These are phyloP conservation scores for Sturmia bella DNA, from an alignment of 2,888 invertebrate genomes.

Conservation along the genomic window DNA sequence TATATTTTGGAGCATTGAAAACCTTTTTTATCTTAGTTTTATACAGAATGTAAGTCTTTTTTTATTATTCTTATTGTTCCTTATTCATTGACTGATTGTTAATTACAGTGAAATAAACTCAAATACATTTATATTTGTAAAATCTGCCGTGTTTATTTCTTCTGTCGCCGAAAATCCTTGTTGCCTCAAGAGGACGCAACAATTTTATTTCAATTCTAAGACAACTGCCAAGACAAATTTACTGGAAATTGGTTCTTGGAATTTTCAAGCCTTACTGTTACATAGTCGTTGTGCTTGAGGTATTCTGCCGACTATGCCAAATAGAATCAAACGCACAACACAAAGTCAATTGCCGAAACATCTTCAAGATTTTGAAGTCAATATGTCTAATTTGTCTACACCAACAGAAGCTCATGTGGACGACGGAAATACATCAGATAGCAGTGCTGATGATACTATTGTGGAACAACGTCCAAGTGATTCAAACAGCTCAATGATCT, in stretches of 20 bases:
- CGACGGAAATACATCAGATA: no score
- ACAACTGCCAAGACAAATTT: not conserved
- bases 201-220: no score
- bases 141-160: no score
- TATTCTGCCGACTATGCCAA: not conserved
- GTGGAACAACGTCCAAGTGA: not conserved
- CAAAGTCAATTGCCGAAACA: not conserved
- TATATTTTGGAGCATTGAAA: no score
- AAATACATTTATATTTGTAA: no score
- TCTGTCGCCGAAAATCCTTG: no score
- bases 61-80: no score
- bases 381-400: not conserved
- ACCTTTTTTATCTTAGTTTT: no score
- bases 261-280: not conserved
- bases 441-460: not conserved
- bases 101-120: no score
- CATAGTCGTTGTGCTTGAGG: not conserved
- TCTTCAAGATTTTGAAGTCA: not conserved
- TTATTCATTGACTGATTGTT: no score
- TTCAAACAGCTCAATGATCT: not conserved
- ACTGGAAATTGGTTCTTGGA: not conserved
- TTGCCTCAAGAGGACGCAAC: no score
- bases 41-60: no score
- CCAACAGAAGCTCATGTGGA: not conserved
- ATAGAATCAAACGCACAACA: not conserved